Evolutionary conservation across 2,888 invertebrate species (phyloP), one percentile per base, ranked within the genome.

Genomic region (Euclidia mi): DNA sequence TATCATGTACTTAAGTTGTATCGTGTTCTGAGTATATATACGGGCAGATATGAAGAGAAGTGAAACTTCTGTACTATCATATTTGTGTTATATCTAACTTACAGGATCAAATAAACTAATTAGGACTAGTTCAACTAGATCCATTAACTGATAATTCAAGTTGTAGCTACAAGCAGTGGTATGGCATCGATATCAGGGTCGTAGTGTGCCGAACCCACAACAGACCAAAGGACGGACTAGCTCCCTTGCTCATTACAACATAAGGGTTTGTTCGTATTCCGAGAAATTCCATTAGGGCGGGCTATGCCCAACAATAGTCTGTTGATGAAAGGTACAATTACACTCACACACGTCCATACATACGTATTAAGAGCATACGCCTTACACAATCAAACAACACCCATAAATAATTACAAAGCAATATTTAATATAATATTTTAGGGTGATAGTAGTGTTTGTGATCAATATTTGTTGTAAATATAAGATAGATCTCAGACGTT

Each of bases 401-500:
- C 20, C 6, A 25, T 1, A 3, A 6, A 25, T 25, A 25, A 25
- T 25, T 25, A 25, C 20, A 25, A 25, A 25, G 20, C 4, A 25
- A 25, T 25, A 25, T 25, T 25, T 7, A 25, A 25, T 25, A 25
- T 7, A 25, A n/a, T 7, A 7, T 7, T 3, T 6, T 25, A 25
- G 3, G 20, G 20, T 25, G 6, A 25, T 9, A 43, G 43, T 32
- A 47, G 43, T 41, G 25, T 44, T 20, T 15, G 17, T 34, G 29
- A 38, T 56, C 25, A 37, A 17, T 48, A 48, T 29, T n/a, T 17
- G 38, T 47, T 14, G 38, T 43, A 59, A 71, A 60, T 50, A 63
- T 11, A n/a, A 32, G 59, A 63, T 71, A 65, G 44, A 43, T 0
- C 18, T 11, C 50, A 45, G 40, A 49, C 35, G 52, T 50, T 25